phyloP scores from a whole-genome alignment of 2,113 vertebrate species.

The Callorhinus ursinus region DNA sequence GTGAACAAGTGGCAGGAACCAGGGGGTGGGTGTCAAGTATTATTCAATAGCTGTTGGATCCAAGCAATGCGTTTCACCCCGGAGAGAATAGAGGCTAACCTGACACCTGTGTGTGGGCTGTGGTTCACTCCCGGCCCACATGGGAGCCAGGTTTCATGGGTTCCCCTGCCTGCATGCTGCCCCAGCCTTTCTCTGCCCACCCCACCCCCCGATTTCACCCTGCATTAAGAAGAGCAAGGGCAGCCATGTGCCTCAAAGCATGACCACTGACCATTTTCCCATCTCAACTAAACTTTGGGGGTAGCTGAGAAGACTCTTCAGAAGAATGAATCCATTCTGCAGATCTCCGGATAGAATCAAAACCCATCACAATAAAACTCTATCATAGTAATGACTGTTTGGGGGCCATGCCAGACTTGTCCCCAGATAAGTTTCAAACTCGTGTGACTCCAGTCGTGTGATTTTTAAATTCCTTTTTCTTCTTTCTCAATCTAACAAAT shows the following conservation, averaged over 20 bases:
- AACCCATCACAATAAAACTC: neutral
- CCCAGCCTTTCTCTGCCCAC: neutral
- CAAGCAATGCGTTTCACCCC: neutral
- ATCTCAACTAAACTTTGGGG: neutral
- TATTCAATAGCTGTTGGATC: neutral
- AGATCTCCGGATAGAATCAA: neutral
- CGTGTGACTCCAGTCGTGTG: neutral
- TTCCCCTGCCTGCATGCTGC: neutral
- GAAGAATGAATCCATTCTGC: neutral
- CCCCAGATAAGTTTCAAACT: neutral
- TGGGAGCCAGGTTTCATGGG: neutral
- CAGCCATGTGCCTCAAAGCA: neutral
- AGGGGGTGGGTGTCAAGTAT: neutral
- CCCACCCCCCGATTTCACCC: neutral
- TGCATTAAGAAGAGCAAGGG: neutral
- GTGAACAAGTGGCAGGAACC: neutral
- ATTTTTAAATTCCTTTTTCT: neutral
- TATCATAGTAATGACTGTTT: neutral
- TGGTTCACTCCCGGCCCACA: neutral
- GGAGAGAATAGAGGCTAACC: neutral
- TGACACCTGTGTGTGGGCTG: neutral
- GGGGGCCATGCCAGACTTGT: neutral
- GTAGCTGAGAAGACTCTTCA: neutral
- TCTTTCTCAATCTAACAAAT: neutral
- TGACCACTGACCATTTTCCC: neutral